A percentile compares a stretch with the other conserved stretches of the same genome.
phyloP scores from a whole-genome alignment of 2,888 invertebrate genomes.

The Cataglyphis rosenhaueri region DNA sequence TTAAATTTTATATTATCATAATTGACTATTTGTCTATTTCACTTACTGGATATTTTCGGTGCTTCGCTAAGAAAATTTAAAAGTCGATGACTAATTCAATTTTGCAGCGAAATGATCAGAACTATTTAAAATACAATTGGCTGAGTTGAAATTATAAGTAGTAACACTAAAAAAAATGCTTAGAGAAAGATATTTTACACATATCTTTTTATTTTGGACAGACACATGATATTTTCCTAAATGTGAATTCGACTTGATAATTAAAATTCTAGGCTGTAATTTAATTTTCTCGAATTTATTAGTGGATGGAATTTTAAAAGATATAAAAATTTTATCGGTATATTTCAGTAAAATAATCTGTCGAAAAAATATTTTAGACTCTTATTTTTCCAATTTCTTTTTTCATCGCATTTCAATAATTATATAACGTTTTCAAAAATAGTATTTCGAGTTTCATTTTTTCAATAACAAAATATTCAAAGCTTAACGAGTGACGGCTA shows the following conservation, averaged over 20 bases:
- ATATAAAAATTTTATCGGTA: not conserved
- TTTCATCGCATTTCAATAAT: not conserved
- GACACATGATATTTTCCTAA: not conserved
- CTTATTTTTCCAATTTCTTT: not conserved
- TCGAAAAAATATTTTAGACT: not conserved
- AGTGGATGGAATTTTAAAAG: not conserved
- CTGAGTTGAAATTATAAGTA: not conserved
- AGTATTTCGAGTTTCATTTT: slow-evolving; percentile 52
- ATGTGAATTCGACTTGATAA: not conserved
- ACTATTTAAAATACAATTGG: not conserved
- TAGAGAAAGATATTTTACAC: no score
- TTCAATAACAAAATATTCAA: slow-evolving; percentile 80
- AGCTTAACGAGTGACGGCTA: slow-evolving; percentile 71
- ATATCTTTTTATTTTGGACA: not conserved
- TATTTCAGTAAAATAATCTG: not conserved
- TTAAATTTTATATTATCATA: slow-evolving; percentile 1
- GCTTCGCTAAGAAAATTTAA: not conserved
- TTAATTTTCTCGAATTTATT: not conserved
- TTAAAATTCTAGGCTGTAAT: not conserved
- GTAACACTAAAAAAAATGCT: not conserved
- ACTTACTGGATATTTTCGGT: not conserved
- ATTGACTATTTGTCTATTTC: not conserved
- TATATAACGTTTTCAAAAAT: not conserved
- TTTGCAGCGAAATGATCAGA: not conserved
- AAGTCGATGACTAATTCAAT: not conserved